phyloP scores from a whole-genome alignment of 1,140 invertebrate genomes.

The Formica exsecta region DNA sequence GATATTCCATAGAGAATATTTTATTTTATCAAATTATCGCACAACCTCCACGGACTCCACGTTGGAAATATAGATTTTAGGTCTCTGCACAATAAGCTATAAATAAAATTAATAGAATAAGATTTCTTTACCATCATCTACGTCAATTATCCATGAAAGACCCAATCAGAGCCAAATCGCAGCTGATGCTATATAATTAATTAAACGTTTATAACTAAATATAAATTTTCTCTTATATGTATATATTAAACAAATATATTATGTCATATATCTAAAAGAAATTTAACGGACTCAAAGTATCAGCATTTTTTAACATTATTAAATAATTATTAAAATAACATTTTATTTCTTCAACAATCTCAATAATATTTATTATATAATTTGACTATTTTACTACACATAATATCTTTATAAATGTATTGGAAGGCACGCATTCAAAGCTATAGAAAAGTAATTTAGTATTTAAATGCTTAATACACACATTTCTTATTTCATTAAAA shows the following conservation, averaged over 20 bases:
- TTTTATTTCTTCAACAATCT: not conserved
- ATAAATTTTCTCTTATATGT: not conserved
- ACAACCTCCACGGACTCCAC: not conserved
- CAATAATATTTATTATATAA: not conserved
- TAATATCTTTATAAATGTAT: not conserved
- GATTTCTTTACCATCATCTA: too few species aligned
- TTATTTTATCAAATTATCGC: slow-evolving; percentile 55
- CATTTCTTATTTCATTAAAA: not conserved
- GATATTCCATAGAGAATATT: slow-evolving; percentile 26
- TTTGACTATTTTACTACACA: not conserved
- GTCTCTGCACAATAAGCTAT: slow-evolving; percentile 7
- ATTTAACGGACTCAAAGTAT: not conserved
- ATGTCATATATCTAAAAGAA: not conserved
- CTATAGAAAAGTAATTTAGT: too few species aligned
- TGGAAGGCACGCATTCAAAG: too few species aligned
- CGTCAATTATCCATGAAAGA: too few species aligned
- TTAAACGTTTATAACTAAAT: too few species aligned
- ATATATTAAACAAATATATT: not conserved
- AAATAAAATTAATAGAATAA: not conserved
- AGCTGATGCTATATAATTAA: too few species aligned
- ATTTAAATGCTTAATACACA: too few species aligned
- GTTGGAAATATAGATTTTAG: slow-evolving; percentile 32
- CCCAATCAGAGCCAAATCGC: too few species aligned
- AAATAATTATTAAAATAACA: not conserved
- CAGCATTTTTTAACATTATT: not conserved